Conservation (phyloP, 2,888 invertebrate genomes). For the Pammene aurita region DNA sequence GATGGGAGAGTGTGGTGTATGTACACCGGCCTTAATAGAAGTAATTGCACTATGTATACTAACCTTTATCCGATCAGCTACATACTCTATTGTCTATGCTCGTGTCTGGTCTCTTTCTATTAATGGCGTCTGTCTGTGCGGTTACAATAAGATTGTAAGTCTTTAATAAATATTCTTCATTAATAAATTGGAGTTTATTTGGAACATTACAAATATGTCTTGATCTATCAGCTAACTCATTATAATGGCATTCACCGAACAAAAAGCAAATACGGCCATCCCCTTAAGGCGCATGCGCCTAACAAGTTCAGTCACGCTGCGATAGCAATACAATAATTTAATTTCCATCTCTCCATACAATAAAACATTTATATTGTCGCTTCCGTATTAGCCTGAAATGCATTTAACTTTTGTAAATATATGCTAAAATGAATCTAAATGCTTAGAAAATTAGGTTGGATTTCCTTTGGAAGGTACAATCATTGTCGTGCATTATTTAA, state of each 20-base stretch:
- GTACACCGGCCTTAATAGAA: too few relatives aligned
- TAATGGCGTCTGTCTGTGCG: too few relatives aligned
- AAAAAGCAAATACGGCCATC: not conserved
- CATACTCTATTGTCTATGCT: too few relatives aligned
- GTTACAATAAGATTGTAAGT: too few relatives aligned
- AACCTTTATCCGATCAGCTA: too few relatives aligned
- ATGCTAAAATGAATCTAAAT: not conserved
- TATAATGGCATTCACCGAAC: constrained; percentile 11
- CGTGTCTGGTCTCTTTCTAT: too few relatives aligned
- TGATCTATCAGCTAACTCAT: constrained; percentile 12
- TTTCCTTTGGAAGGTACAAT: not conserved
- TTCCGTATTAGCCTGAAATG: constrained; percentile 43
- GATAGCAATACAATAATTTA: constrained; percentile 40
- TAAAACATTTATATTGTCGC: constrained; percentile 43
- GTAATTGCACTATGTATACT: too few relatives aligned
- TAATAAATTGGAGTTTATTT: too few relatives aligned
- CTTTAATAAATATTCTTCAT: too few relatives aligned
- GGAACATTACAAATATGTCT: not conserved
- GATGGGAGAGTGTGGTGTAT: too few relatives aligned
- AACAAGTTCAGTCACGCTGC: constrained; percentile 35
- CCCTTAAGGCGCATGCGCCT: constrained; percentile 15
- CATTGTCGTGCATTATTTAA: constrained; percentile 42
- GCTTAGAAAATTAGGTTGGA: not conserved
- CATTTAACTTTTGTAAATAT: constrained; percentile 13
- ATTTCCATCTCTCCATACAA: constrained; percentile 39